Base-by-base conservation (phyloP, 2,797 vertebrate species). In the Vespertilio murinus region DNA sequence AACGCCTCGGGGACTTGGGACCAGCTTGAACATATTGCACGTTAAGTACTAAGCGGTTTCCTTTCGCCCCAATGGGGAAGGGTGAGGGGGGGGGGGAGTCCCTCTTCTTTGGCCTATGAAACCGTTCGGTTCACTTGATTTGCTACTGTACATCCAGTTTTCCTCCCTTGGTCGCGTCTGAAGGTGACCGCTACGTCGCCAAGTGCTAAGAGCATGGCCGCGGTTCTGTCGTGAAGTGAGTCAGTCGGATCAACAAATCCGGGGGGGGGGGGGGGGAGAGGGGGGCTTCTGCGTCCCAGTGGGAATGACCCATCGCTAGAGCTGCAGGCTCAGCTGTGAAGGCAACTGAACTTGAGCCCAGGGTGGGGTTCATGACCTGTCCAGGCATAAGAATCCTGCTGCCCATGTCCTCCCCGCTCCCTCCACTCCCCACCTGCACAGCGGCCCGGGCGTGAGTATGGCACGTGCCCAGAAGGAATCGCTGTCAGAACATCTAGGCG, bases 41-140 rank as follows among this genome's bases (percentile, higher is more conserved):
- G 0, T 45, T 45, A 52, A 81, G 20, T 25, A 61, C 59, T 54
- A 18, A 38, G 75, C 0, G 0, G 38, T 52, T 35, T 70, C 87
- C 78, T 70, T 67, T 33, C 52, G 56, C 87, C 85, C 88, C 75
- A 11, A 0, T 5, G 25, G 81, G 74, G 85, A 85, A 35, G 35
- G 45, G 12, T 22, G 35, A 81, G 49, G 38, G 54, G 56, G 42
- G 45, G 47, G 14, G 14, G 14, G 2, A 5, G 16, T n/a, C 69
- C 45, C 56, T 91, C 35, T 93, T 88, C 94, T 97, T 95, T 95
- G 95, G 94, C 95, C 90, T 93, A 73, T n/a, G 28, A 94, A 93
- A 89, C 45, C 35, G 38, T 54, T 25, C 91, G 77, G 52, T 92
- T 94, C 35, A 40, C 56, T 74, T 75, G 70, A 91, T 88, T 71